Conservation (phyloP, 2,797 vertebrate species). For the Buphagus erythrorhynchus region DNA sequence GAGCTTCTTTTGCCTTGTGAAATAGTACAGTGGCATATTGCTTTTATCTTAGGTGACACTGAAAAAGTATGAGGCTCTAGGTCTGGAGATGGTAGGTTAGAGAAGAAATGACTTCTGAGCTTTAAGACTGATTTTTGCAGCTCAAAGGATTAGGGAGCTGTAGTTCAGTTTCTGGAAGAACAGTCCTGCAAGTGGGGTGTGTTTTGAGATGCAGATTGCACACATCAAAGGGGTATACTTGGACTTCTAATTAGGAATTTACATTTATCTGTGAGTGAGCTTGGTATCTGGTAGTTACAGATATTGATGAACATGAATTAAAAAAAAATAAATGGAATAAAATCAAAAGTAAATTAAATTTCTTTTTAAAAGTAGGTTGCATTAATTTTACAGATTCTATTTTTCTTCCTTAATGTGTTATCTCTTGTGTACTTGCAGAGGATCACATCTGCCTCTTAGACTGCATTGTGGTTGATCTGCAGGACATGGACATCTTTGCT, state of each 20-base stretch:
- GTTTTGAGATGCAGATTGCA: background rate
- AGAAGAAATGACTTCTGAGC: background rate
- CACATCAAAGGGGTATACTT: background rate
- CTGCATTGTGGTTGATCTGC: constrained; percentile 93
- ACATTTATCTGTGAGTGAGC: background rate
- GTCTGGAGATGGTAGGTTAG: background rate
- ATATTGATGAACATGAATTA: background rate
- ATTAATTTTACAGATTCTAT: background rate
- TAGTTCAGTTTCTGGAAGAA: background rate
- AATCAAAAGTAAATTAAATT: background rate
- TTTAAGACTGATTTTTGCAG: background rate
- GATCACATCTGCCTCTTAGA: constrained; percentile 91
- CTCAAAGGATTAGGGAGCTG: background rate
- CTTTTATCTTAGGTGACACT: background rate
- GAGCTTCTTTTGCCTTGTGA: background rate
- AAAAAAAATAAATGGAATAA: background rate
- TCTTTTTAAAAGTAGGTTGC: background rate
- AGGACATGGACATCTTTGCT: constrained; percentile 97
- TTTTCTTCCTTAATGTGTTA: background rate
- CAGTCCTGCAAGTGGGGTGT: background rate
- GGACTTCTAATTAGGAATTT: background rate
- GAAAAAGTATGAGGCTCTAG: background rate
- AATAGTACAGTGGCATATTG: background rate
- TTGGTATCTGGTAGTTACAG: background rate
- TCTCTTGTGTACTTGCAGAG: constrained; percentile 74